Base-by-base conservation (phyloP, 92 coral and sea anemone genomes). In the Metridium senile region DNA sequence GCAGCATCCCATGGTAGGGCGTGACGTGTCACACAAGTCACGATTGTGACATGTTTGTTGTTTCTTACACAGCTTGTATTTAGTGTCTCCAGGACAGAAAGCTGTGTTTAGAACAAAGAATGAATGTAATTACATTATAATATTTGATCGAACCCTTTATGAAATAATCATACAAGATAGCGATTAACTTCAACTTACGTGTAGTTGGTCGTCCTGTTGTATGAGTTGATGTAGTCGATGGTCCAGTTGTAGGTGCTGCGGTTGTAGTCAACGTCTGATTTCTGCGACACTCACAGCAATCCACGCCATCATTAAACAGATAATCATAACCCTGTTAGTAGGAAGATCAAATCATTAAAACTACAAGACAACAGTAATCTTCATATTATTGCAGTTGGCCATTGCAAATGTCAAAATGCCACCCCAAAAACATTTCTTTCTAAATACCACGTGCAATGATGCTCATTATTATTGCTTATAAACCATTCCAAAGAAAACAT, bases 241-340 rank as follows among this genome's bases (percentile, higher is more conserved):
- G 67, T 21, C 68, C 25, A 25, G 72, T 71, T 22, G 82, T 34
- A 0, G 53, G 76, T n/a, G 59, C 27, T 34, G 83, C 78, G 26
- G 74, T 76, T 33, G 88, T 83, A 11, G 59, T 0, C 26, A 33
- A 2, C 22, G 75, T 79, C 66, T 78, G 45, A 58, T 58, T 45
- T 56, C 75, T 73, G 10, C 85, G 81, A 58, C 89, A 85, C 57
- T 85, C 85, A 62, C 89, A 85, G 69, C 89, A 85, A 46, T 74
- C 62, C 26, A 76, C 59, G 6, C 82, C 82, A 29, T 80, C 78
- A 59, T 74, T 74, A 57, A 65, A 80, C 26, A 85, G 35, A 59
- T 66, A 79, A 28, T 85, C 85, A 31, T 52, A 85, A 16, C 89
- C 89, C 89, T 85, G 52, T 28, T 9, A n/a, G n/a, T n/a, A n/a